Conservation (phyloP, 2,113 vertebrate genomes). For the Salvelinus sp. region DNA sequence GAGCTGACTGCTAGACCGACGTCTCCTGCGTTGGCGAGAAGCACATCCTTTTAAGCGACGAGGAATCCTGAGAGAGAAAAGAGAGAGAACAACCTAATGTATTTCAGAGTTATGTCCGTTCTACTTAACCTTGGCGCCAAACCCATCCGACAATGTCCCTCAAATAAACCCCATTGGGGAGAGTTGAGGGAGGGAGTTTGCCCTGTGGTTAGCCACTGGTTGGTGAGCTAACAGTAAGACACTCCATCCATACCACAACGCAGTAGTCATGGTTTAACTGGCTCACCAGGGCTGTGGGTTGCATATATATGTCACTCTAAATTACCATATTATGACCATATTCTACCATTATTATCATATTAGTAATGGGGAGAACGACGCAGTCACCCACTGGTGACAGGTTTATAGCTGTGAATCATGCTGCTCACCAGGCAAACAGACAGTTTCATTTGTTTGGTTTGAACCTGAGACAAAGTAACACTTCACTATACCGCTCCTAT, state of each 20-base stretch:
- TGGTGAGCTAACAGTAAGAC: background rate
- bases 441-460: background rate
- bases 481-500: background rate
- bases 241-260: too few species aligned
- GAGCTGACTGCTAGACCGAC: background rate
- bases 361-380: background rate
- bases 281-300: background rate
- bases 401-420: background rate
- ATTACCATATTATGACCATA: too few species aligned
- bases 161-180: background rate
- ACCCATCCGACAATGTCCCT: background rate
- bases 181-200: background rate
- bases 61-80: slow-evolving; percentile 39
- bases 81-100: background rate
- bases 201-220: background rate
- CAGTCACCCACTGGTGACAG: background rate
- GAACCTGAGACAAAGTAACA: background rate
- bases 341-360: too few species aligned
- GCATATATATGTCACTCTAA: background rate
- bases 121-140: background rate
- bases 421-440: background rate
- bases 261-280: too few species aligned
- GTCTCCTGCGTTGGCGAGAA: slow-evolving; percentile 28
- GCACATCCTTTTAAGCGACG: slow-evolving; percentile 12
- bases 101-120: too few species aligned